phyloP scores from a whole-genome alignment of 2,797 vertebrate genomes.

The Ateles fusciceps region DNA sequence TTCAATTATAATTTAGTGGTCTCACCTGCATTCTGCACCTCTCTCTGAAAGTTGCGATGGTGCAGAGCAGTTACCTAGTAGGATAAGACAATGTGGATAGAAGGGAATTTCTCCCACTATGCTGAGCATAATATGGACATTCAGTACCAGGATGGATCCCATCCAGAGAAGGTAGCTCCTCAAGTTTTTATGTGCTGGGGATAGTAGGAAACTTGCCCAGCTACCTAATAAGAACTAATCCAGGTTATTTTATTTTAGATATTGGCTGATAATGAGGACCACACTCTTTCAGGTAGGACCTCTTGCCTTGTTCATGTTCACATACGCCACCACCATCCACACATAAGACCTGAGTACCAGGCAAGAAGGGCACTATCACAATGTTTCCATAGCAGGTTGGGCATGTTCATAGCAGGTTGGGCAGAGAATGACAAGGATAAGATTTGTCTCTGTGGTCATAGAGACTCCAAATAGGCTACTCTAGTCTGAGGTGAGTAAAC shows the following conservation, averaged over 20 bases:
- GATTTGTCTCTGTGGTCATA: not conserved
- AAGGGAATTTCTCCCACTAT: not conserved
- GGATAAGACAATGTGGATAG: not conserved
- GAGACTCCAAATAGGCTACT: not conserved
- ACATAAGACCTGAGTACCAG: not conserved
- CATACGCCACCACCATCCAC: too few relatives aligned
- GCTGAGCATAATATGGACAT: not conserved
- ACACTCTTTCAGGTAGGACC: not conserved
- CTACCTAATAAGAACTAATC: not conserved
- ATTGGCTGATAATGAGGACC: not conserved
- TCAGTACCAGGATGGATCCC: not conserved
- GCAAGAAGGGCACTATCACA: fast-evolving
- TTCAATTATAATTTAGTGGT: not conserved
- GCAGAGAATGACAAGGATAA: not conserved
- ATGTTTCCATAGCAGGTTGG: not conserved
- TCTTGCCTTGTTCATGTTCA: not conserved
- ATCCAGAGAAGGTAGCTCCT: not conserved
- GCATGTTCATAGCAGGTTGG: not conserved
- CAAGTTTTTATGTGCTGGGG: not conserved
- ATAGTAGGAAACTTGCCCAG: not conserved
- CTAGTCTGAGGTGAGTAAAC: not conserved
- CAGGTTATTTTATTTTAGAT: not conserved
- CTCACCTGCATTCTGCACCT: not conserved
- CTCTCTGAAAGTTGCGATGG: not conserved
- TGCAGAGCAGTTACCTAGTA: too few relatives aligned